These are phyloP conservation scores for Mesoligia furuncula DNA, from an alignment of 2,888 invertebrate genomes.

Conservation along the genomic window DNA sequence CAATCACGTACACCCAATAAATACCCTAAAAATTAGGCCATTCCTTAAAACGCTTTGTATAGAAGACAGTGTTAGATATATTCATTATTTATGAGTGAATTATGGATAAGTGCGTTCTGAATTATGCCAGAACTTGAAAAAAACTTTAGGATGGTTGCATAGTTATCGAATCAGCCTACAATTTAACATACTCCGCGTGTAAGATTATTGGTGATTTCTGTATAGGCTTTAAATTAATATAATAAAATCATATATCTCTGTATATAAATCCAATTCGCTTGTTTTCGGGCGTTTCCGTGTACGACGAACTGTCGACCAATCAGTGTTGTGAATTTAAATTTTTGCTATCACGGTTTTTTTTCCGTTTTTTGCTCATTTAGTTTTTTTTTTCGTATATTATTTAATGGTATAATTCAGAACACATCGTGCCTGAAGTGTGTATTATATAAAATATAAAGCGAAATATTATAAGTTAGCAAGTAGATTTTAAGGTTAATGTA, in stretches of 20 bases:
- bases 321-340: conserved; percentile 53
- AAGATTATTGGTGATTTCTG: neutral
- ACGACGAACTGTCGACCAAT: conserved; percentile 39
- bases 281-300: conserved; percentile 28
- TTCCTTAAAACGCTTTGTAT: conserved; percentile 59
- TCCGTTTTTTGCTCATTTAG: neutral
- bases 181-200: neutral
- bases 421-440: conserved; percentile 69
- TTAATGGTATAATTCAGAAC: conserved; percentile 73
- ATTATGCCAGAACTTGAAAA: conserved; percentile 61
- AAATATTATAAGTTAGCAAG: conserved; percentile 65
- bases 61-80: conserved; percentile 56
- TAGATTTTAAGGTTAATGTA: conserved; percentile 63
- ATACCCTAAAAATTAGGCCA: conserved; percentile 57
- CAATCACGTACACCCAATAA: conserved; percentile 46
- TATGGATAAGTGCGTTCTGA: conserved; percentile 70
- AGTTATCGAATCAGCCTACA: conserved; percentile 20
- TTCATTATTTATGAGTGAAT: conserved; percentile 66
- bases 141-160: conserved; percentile 11
- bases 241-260: too few relatives aligned
- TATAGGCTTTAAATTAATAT: neutral
- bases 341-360: neutral
- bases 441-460: conserved; percentile 66
- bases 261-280: conserved; percentile 40
- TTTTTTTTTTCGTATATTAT: neutral